Conservation (phyloP, 2,797 vertebrate genomes). For the Halcyon badia region DNA sequence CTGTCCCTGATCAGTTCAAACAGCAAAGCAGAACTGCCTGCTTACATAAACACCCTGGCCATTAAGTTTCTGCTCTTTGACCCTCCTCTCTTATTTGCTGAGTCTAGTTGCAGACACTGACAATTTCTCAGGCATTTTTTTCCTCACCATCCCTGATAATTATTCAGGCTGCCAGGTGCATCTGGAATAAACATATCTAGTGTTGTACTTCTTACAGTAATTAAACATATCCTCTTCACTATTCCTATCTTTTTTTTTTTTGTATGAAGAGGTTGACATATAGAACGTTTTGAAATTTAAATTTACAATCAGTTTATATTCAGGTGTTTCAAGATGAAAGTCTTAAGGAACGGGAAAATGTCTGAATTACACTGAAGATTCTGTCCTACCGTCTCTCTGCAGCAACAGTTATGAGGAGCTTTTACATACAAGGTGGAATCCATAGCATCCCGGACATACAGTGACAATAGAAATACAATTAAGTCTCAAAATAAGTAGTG, state of each 20-base stretch:
- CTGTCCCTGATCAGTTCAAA: background rate
- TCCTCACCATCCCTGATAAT: background rate
- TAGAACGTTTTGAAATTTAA: background rate
- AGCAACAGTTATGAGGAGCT: background rate
- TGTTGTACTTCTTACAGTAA: background rate
- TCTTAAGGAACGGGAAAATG: background rate
- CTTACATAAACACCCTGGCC: background rate
- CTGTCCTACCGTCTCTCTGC: background rate
- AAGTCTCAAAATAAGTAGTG: background rate
- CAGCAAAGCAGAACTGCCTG: background rate
- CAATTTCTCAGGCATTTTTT: background rate
- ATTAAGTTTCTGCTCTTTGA: background rate
- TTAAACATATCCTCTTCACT: background rate
- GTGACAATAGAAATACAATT: background rate
- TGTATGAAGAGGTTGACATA: background rate
- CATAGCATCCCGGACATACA: rapidly evolving
- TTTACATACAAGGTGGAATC: background rate
- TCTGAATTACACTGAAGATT: background rate
- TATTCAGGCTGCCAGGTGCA: background rate
- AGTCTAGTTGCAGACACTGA: background rate
- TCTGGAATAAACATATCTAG: background rate
- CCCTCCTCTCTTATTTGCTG: background rate
- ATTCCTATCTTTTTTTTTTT: background rate
- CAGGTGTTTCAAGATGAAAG: background rate
- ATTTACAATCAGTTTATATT: background rate